These are phyloP conservation scores for Megaceryle maxima DNA, from an alignment of 2,113 vertebrate species.

Conservation along the genomic window DNA sequence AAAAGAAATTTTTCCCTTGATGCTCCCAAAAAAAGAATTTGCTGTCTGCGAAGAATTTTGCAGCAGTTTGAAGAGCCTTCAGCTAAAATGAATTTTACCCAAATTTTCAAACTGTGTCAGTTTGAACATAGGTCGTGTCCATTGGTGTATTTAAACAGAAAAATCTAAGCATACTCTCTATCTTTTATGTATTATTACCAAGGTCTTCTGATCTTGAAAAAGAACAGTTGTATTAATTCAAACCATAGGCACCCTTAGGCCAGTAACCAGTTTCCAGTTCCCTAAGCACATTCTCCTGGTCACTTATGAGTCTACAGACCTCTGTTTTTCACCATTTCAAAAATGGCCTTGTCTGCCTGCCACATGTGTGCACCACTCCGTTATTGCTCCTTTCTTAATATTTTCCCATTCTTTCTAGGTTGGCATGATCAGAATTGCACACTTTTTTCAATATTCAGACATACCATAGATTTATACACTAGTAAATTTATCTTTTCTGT, in stretches of 20 bases:
- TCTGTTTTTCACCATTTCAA: neutral
- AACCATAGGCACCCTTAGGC: neutral
- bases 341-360: neutral
- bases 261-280: neutral
- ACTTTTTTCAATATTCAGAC: neutral
- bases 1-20: neutral
- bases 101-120: neutral
- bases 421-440: neutral
- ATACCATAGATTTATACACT: neutral
- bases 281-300: neutral
- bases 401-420: neutral
- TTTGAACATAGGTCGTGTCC: neutral
- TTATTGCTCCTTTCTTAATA: neutral
- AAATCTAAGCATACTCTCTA: neutral
- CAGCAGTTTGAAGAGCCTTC: neutral
- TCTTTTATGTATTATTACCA: neutral
- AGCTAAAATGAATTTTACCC: neutral
- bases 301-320: neutral
- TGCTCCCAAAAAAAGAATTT: neutral
- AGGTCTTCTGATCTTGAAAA: neutral
- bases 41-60: neutral
- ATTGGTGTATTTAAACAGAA: neutral
- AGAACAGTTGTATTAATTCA: neutral
- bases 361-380: accelerated
- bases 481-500: neutral